A percentile compares a stretch with the other conserved stretches of the same genome.
phyloP scores from a whole-genome alignment of 2,797 vertebrate genomes.

The Sebastes elongatus region DNA sequence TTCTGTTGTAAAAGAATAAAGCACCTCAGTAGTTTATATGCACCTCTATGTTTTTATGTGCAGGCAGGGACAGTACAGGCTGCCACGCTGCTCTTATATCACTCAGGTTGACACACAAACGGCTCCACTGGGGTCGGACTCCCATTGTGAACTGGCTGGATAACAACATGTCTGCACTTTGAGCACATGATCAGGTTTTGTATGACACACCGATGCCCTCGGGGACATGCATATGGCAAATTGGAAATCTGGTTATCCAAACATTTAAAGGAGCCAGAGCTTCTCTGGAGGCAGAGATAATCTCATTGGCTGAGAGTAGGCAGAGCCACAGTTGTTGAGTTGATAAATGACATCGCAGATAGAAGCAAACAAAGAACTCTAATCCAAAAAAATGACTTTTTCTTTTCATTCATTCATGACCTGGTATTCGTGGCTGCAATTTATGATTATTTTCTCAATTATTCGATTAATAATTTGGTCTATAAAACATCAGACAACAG shows the following conservation, averaged over 20 bases:
- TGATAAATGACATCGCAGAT: not conserved
- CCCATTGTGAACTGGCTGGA: slow-evolving; percentile 34
- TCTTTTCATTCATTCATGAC: not conserved
- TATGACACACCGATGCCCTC: slow-evolving; percentile 23
- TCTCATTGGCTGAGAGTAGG: slow-evolving; percentile 33
- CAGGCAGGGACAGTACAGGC: not conserved
- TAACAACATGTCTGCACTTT: slow-evolving; percentile 34
- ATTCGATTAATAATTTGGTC: not conserved
- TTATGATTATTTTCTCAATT: not conserved
- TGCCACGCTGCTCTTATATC: slow-evolving; percentile 28
- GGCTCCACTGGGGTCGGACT: slow-evolving; percentile 20
- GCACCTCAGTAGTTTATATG: not conserved
- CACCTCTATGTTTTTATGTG: not conserved
- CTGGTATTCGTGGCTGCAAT: not conserved
- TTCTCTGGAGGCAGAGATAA: slow-evolving; percentile 26
- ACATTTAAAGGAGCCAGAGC: slow-evolving; percentile 43
- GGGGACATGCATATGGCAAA: slow-evolving; percentile 44
- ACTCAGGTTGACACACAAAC: slow-evolving; percentile 40
- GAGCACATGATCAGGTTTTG: slow-evolving; percentile 39
- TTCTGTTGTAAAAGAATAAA: not conserved
- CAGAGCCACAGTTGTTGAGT: slow-evolving; percentile 5
- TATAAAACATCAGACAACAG: not conserved
- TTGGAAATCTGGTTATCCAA: slow-evolving; percentile 61
- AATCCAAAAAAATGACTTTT: not conserved
- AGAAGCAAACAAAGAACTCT: not conserved